Evolutionary conservation across 2,113 vertebrate genomes (phyloP).

Genomic region (Sakesphorus luctuosus): DNA sequence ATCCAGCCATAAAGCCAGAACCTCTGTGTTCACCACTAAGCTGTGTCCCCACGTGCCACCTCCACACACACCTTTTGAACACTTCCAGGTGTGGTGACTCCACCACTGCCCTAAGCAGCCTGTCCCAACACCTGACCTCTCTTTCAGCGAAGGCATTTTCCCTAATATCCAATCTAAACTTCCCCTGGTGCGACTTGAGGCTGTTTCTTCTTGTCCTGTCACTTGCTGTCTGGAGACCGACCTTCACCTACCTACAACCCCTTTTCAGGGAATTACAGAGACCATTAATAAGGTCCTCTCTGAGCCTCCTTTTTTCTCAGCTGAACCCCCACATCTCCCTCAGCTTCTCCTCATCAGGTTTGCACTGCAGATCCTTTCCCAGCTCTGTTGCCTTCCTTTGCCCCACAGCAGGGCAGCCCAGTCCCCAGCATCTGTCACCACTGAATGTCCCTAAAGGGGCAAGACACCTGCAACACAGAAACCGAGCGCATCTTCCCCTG

Average conservation of each 20-base stretch:
- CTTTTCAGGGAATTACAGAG: no score
- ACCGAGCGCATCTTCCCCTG: accelerated
- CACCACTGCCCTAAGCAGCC: background rate
- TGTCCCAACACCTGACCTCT: background rate
- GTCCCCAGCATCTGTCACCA: no score
- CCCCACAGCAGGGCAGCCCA: background rate
- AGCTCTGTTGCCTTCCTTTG: background rate
- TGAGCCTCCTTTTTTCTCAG: background rate
- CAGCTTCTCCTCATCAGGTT: background rate
- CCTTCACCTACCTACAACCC: background rate
- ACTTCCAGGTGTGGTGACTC: background rate
- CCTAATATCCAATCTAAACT: background rate
- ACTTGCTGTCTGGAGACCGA: background rate
- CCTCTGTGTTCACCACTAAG: accelerated
- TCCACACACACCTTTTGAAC: background rate
- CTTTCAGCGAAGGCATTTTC: background rate
- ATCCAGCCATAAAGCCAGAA: accelerated
- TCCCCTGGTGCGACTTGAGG: background rate
- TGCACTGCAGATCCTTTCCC: background rate
- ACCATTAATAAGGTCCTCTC: background rate
- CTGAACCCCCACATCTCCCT: background rate
- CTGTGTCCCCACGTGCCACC: accelerated
- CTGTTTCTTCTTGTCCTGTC: background rate
- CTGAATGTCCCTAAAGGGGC: no score
- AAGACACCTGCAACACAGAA: background rate